phyloP scores from a whole-genome alignment of 2,113 vertebrate species.

The Rhagologus leucostigma region DNA sequence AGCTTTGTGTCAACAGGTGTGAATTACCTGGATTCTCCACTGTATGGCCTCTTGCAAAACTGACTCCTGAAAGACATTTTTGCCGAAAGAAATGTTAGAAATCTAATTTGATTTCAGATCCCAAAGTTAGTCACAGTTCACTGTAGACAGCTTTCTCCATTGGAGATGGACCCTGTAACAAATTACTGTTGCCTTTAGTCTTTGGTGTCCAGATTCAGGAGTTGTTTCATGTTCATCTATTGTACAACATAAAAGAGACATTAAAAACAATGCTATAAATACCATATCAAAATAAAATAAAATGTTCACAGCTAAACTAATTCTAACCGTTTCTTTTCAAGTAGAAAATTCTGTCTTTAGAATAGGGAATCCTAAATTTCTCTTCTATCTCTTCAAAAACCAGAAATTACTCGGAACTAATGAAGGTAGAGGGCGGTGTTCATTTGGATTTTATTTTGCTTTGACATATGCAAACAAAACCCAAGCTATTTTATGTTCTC shows the following conservation, averaged over 20 bases:
- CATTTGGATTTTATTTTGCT: neutral
- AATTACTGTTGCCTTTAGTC: neutral
- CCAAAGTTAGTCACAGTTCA: neutral
- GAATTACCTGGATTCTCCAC: neutral
- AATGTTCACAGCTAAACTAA: neutral
- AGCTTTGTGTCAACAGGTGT: neutral
- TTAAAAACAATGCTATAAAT: neutral
- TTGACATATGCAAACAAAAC: neutral
- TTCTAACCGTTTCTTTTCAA: neutral
- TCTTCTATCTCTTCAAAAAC: neutral
- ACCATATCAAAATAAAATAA: neutral
- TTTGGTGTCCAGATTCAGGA: neutral
- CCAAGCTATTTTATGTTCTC: neutral
- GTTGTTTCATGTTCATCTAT: neutral
- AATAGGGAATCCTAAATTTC: neutral
- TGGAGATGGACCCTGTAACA: neutral
- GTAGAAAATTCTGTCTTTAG: neutral
- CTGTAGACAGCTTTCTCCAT: neutral
- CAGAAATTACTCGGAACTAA: neutral
- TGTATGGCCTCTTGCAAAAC: neutral
- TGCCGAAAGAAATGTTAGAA: neutral
- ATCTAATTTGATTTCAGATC: neutral
- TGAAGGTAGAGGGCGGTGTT: fast-evolving
- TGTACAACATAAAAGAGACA: neutral
- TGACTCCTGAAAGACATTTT: neutral